Evolutionary conservation across 2,888 invertebrate species (phyloP), one percentile per base, ranked within the genome.

Genomic region (Ctenicera cuprea): DNA sequence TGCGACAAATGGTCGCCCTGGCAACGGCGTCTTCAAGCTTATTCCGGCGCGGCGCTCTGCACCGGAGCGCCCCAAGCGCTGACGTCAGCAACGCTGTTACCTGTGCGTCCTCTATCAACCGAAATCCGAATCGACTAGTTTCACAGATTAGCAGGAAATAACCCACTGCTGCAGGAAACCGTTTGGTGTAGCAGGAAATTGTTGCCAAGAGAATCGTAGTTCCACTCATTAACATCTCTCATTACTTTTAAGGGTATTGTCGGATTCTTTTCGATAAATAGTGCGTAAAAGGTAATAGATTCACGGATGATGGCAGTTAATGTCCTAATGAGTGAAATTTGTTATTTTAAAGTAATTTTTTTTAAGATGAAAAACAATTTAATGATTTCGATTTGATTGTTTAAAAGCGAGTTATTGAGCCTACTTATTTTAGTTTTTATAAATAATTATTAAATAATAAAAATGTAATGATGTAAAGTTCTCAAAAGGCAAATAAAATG

Each of bases 1-100:
- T 81, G 80, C 81, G 79, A 79, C 80, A 81, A 76, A 73, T 64
- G 74, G 80, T 81, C 63, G 54, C 78, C 77, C 80, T 79, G 77
- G 78, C 66, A 69, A 83, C 80, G 63, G 80, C 80, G 80, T 82
- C 77, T 26, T 26, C 8, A 8, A 33, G 33, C 33, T 33, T 33
- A 5, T 14, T n/a, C 18, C 18, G 48, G 11, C 14, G n/a, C 18
- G 48, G 11, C 14, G n/a, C 3, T 41, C 41, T n/a, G 14, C 41
- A 20, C 33, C 37, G 59, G 16, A 57, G 8, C 30, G 45, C 63
- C 26, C 14, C 30, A n/a, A 45, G 48, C 33, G 63, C 12, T 20
- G 18, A 16, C 41, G 59, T 59, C 12, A 38, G 41, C 18, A 38
- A 0, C 38, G 38, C 11, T 0, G 5, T 3, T 33, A 37, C 14